A percentile compares a stretch with the other conserved stretches of the same genome.
These are phyloP conservation scores for Drosophila neoperkinsi DNA, from an alignment of 2,888 invertebrate species.

Conservation along the genomic window DNA sequence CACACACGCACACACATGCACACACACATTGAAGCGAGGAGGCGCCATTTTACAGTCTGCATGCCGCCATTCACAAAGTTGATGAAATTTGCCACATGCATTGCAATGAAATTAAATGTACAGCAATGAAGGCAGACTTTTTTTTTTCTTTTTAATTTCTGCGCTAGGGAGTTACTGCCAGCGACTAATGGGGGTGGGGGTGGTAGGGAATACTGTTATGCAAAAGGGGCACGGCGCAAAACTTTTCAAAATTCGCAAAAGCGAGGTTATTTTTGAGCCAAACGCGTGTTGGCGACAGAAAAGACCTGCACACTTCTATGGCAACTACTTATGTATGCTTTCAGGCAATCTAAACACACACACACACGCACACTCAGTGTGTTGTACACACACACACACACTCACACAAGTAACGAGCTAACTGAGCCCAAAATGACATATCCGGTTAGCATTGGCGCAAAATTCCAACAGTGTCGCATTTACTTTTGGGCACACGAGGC, in stretches of 20 bases:
- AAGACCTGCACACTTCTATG: constrained; percentile 37
- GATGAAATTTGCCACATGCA: constrained; percentile 56
- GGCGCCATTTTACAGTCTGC: constrained; percentile 45
- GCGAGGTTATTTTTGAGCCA: constrained; percentile 45
- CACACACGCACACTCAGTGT: constrained; percentile 2
- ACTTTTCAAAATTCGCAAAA: constrained; percentile 51
- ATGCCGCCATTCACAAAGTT: constrained; percentile 56
- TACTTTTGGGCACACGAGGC: constrained; percentile 50
- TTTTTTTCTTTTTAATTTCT: background rate
- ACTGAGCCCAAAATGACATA: constrained; percentile 66
- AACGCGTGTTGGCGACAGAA: constrained; percentile 31
- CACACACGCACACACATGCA: background rate
- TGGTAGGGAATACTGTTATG: background rate
- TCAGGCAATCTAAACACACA: constrained; percentile 45
- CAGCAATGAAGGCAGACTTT: constrained; percentile 4
- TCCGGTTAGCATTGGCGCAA: constrained; percentile 60
- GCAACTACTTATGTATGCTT: constrained; percentile 39
- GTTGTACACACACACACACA: background rate
- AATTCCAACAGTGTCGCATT: constrained; percentile 69
- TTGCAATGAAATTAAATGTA: constrained; percentile 39
- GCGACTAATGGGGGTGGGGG: background rate
- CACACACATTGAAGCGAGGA: constrained; percentile 3
- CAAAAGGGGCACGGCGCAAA: constrained; percentile 11
- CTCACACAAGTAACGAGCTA: constrained; percentile 45
- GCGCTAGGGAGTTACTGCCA: background rate